A percentile compares a stretch with the other conserved stretches of the same genome.
Conservation (phyloP, 2,888 invertebrate genomes). For the Colostygia pectinataria region DNA sequence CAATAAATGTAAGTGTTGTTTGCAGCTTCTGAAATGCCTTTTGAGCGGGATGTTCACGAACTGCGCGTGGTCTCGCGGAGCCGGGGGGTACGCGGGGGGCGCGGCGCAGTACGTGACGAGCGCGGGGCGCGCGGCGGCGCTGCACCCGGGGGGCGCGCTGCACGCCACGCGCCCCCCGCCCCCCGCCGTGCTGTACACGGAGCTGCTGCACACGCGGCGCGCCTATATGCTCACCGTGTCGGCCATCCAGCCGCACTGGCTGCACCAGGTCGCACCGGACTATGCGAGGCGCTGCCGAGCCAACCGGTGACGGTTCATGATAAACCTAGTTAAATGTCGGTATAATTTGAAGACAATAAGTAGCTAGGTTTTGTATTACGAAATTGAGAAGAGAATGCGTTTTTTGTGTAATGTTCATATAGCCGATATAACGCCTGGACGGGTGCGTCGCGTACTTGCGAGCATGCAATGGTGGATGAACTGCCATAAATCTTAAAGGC, state of each 20-base stretch:
- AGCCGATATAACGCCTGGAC: too few species aligned
- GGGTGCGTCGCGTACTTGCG: too few species aligned
- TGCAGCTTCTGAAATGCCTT: conserved; percentile 87
- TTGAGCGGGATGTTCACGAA: conserved; percentile 93
- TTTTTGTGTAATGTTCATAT: too few species aligned
- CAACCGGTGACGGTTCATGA: conserved; percentile 53
- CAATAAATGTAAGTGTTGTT: conserved; percentile 7
- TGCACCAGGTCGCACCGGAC: conserved; percentile 74
- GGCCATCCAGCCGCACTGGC: conserved; percentile 91
- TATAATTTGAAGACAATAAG: conserved; percentile 16
- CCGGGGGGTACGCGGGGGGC: conserved; percentile 82
- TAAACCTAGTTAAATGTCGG: conserved; percentile 8
- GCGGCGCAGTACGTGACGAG: conserved; percentile 77
- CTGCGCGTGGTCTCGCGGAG: conserved; percentile 89
- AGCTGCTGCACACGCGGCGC: conserved; percentile 93
- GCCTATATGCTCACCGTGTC: conserved; percentile 91
- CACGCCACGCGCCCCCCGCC: conserved; percentile 83
- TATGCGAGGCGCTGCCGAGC: conserved; percentile 65
- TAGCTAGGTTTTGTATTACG: neutral
- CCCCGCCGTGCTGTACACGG: conserved; percentile 91
- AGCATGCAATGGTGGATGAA: too few species aligned
- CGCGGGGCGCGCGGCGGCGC: conserved; percentile 80
- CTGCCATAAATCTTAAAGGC: too few species aligned
- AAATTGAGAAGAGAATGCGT: too few species aligned
- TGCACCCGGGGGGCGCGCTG: conserved; percentile 93